A percentile compares a stretch with the other conserved stretches of the same genome.
phyloP scores from a whole-genome alignment of 2,113 vertebrate species.

The Agelaius tricolor region DNA sequence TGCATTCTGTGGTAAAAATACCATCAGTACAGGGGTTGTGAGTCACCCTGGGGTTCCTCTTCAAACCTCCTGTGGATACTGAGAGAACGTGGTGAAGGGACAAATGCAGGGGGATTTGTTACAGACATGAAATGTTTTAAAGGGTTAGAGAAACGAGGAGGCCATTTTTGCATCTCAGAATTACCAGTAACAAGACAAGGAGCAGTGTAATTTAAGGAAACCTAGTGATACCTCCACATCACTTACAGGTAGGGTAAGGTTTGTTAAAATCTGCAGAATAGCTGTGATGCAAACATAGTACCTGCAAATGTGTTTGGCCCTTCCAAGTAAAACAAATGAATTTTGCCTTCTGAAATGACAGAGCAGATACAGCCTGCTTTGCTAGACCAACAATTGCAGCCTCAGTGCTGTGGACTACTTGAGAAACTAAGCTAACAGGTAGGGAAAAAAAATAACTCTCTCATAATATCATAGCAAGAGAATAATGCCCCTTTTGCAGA shows the following conservation, averaged over 20 bases:
- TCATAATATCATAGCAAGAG: background rate
- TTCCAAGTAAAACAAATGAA: background rate
- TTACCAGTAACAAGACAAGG: background rate
- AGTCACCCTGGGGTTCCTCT: background rate
- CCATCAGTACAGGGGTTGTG: background rate
- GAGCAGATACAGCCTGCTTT: background rate
- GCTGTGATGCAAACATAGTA: background rate
- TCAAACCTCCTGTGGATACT: background rate
- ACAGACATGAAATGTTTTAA: background rate
- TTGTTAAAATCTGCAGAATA: background rate
- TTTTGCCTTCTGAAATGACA: background rate
- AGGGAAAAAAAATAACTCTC: background rate
- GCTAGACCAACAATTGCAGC: background rate
- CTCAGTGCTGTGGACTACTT: background rate
- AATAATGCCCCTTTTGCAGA: conserved; percentile 20
- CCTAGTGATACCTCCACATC: background rate
- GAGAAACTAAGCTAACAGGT: background rate
- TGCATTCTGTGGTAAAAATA: background rate
- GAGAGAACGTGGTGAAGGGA: background rate
- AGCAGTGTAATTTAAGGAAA: background rate
- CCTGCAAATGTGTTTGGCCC: background rate
- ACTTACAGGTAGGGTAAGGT: background rate
- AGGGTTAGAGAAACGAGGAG: background rate
- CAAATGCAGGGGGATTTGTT: background rate
- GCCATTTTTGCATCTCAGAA: background rate